Conservation (phyloP, 2,113 vertebrate genomes). For the Leptobrachium ailaonicum region DNA sequence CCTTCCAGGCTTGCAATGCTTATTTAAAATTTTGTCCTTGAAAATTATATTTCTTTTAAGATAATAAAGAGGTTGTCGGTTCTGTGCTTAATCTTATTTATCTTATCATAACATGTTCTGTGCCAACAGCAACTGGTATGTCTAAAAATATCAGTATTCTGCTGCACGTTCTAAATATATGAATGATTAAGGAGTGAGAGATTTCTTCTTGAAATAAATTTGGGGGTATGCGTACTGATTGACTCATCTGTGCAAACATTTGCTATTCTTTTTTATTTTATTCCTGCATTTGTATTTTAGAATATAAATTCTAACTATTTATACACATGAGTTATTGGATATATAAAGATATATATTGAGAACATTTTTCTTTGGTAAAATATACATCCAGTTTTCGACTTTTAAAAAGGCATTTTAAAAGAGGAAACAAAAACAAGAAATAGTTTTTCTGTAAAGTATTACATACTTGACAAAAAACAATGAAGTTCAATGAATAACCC, state of each 20-base stretch:
- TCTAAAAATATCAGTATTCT: slow-evolving; percentile 32
- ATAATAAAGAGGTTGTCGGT: slow-evolving; percentile 18
- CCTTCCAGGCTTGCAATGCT: neutral
- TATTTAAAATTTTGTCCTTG: slow-evolving; percentile 30
- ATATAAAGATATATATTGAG: neutral
- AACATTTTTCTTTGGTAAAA: too few relatives aligned
- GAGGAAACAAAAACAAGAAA: too few relatives aligned
- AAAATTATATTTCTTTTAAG: slow-evolving; percentile 25
- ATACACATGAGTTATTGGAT: neutral
- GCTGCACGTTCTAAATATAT: slow-evolving; percentile 22
- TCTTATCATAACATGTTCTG: slow-evolving; percentile 22
- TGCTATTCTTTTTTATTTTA: slow-evolving; percentile 4
- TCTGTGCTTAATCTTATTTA: slow-evolving; percentile 19
- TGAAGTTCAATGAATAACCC: too few relatives aligned
- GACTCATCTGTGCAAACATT: slow-evolving; percentile 36
- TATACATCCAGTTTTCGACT: too few relatives aligned
- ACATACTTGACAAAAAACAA: too few relatives aligned
- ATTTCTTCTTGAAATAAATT: slow-evolving; percentile 31
- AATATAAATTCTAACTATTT: neutral
- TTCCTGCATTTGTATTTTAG: neutral
- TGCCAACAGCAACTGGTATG: slow-evolving; percentile 31
- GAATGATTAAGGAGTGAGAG: slow-evolving; percentile 34
- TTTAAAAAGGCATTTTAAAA: too few relatives aligned
- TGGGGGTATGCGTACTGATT: slow-evolving; percentile 23
- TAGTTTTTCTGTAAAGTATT: too few relatives aligned